Conservation (phyloP, 2,113 vertebrate species). For the Cygnus atratus region DNA sequence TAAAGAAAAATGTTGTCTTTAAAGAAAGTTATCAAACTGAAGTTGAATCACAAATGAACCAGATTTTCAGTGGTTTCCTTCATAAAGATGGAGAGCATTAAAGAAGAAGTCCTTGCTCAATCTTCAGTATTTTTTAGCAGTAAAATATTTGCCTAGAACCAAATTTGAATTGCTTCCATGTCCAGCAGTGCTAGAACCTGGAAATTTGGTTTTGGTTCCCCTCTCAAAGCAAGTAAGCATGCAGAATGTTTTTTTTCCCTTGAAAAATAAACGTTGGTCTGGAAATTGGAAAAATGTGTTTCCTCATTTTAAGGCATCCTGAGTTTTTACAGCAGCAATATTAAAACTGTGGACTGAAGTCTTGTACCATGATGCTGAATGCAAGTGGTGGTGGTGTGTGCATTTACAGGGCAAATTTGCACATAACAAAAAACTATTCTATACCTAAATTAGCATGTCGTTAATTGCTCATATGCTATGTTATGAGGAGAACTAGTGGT, state of each 20-base stretch:
- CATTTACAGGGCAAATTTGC: background rate
- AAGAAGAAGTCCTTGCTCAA: background rate
- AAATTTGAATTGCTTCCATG: background rate
- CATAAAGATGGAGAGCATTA: background rate
- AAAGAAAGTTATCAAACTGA: background rate
- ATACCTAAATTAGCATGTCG: background rate
- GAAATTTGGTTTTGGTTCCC: background rate
- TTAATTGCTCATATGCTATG: background rate
- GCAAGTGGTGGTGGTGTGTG: background rate
- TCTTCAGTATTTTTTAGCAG: background rate
- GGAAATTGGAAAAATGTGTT: background rate
- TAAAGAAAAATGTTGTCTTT: background rate
- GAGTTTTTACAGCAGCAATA: background rate
- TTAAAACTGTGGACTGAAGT: background rate
- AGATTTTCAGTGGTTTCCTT: background rate
- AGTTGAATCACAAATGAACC: background rate
- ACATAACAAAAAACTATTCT: background rate
- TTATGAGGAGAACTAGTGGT: background rate
- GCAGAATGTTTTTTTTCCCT: background rate
- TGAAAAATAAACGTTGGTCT: background rate
- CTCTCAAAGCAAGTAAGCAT: background rate
- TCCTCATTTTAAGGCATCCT: background rate
- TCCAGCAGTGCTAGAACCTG: background rate
- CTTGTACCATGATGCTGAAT: background rate
- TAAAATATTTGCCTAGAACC: background rate